phyloP scores from a whole-genome alignment of 2,888 invertebrate genomes.

The Anarsia innoxiella region DNA sequence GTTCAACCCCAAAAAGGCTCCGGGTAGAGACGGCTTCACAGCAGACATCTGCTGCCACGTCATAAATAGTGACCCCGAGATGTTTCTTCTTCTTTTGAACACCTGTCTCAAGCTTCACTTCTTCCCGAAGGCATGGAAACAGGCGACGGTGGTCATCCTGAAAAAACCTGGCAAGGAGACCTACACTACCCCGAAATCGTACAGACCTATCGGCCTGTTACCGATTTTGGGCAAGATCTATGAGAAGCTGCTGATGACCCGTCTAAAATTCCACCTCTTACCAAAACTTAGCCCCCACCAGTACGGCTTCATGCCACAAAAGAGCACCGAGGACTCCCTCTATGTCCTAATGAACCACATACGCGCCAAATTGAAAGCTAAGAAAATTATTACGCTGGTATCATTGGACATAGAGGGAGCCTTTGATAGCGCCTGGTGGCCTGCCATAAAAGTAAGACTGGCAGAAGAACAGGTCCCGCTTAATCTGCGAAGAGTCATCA shows the following conservation, averaged over 20 bases:
- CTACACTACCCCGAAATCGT: slow-evolving; percentile 19
- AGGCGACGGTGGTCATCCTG: slow-evolving; percentile 17
- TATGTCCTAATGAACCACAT: background rate
- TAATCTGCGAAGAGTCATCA: background rate
- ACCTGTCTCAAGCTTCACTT: slow-evolving; percentile 16
- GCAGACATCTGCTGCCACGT: slow-evolving; percentile 21
- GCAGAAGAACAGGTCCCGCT: slow-evolving; percentile 5
- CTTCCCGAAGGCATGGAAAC: slow-evolving; percentile 20
- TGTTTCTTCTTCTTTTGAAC: slow-evolving; percentile 17
- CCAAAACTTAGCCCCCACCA: background rate
- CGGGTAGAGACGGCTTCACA: slow-evolving; percentile 21
- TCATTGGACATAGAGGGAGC: slow-evolving; percentile 1
- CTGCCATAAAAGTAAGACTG: background rate
- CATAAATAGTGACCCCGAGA: slow-evolving; percentile 6
- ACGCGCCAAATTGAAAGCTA: background rate
- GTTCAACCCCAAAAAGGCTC: slow-evolving; percentile 22
- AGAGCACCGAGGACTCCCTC: slow-evolving; percentile 5
- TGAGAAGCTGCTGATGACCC: slow-evolving; percentile 12
- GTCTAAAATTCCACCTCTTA: background rate
- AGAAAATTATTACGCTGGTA: background rate
- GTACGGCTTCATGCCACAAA: slow-evolving; percentile 6
- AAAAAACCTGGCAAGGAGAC: slow-evolving; percentile 20
- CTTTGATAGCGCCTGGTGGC: background rate
- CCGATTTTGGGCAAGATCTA: too few species aligned
- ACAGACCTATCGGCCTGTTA: slow-evolving; percentile 22